A percentile compares a stretch with the other conserved stretches of the same genome.
These are phyloP conservation scores for Rhagium mordax DNA, from an alignment of 2,888 invertebrate genomes.

Conservation along the genomic window DNA sequence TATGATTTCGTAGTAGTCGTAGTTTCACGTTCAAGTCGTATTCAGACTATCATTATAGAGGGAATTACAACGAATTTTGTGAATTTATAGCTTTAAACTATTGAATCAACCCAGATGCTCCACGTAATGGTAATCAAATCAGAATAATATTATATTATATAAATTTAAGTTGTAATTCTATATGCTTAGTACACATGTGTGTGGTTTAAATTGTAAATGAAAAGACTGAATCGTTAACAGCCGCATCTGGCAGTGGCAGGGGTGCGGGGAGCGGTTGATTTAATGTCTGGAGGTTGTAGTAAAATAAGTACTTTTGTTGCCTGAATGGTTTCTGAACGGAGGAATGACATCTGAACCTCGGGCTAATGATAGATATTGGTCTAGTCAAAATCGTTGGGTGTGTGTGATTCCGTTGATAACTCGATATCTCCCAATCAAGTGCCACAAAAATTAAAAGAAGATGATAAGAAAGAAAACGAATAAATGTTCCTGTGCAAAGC, in stretches of 20 bases:
- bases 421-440: constrained; percentile 71
- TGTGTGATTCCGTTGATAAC: constrained; percentile 59
- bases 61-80: constrained; percentile 35
- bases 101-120: constrained; percentile 25
- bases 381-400: constrained; percentile 63
- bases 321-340: constrained; percentile 61
- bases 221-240: constrained; percentile 31
- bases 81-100: constrained; percentile 34
- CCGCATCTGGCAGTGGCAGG: constrained; percentile 33
- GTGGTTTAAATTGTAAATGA: constrained; percentile 25
- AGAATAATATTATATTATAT: no score
- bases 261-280: constrained; percentile 52
- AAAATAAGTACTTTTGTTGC: constrained; percentile 51
- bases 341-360: constrained; percentile 60
- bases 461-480: constrained; percentile 55
- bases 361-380: constrained; percentile 65
- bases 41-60: constrained; percentile 31
- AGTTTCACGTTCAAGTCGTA: constrained; percentile 24
- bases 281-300: constrained; percentile 52
- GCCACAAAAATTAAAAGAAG: constrained; percentile 63
- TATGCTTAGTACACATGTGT: constrained; percentile 21
- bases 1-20: constrained; percentile 17
- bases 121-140: constrained; percentile 31
- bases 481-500: constrained; percentile 73
- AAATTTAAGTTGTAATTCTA: constrained; percentile 32